phyloP scores from a whole-genome alignment of 1,140 invertebrate species.

The Drosophila pseudoobscura region DNA sequence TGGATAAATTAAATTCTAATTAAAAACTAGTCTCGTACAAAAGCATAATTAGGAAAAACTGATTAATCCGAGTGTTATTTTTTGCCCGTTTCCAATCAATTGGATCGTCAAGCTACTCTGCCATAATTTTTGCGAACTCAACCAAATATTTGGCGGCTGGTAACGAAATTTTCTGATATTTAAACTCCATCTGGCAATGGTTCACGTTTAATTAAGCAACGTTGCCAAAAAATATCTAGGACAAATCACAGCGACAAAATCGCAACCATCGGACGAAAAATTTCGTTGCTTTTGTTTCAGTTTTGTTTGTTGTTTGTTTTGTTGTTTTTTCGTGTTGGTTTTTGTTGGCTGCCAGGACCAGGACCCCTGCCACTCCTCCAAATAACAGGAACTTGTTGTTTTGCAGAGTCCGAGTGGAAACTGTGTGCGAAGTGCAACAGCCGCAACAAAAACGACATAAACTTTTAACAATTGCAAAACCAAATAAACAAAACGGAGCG shows the following conservation, averaged over 20 bases:
- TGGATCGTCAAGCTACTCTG: not conserved
- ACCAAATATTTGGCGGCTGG: not conserved
- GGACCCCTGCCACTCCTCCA: conserved; percentile 9
- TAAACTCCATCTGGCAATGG: conserved; percentile 65
- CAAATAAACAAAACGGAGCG: conserved; percentile 55
- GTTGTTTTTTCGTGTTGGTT: not conserved
- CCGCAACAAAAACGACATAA: conserved; percentile 73
- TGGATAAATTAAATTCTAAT: too few species aligned
- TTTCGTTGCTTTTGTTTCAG: conserved; percentile 18
- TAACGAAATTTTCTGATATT: conserved; percentile 18
- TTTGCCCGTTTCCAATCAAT: not conserved
- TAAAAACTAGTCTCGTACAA: too few species aligned
- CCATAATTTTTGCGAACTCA: not conserved
- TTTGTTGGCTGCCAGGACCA: conserved; percentile 3
- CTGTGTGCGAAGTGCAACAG: conserved; percentile 73
- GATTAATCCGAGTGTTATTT: too few species aligned
- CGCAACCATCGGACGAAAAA: conserved; percentile 59
- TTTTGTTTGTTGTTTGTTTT: conserved; percentile 15
- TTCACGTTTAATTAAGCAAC: conserved; percentile 77
- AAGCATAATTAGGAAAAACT: too few species aligned
- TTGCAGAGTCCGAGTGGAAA: conserved; percentile 43
- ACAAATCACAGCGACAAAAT: conserved; percentile 70
- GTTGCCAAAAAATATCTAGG: conserved; percentile 46
- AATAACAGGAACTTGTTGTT: conserved; percentile 54
- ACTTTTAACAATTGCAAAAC: conserved; percentile 78